These are phyloP conservation scores for Emydocephalus ijimae DNA, from an alignment of 2,113 vertebrate species.

Conservation along the genomic window DNA sequence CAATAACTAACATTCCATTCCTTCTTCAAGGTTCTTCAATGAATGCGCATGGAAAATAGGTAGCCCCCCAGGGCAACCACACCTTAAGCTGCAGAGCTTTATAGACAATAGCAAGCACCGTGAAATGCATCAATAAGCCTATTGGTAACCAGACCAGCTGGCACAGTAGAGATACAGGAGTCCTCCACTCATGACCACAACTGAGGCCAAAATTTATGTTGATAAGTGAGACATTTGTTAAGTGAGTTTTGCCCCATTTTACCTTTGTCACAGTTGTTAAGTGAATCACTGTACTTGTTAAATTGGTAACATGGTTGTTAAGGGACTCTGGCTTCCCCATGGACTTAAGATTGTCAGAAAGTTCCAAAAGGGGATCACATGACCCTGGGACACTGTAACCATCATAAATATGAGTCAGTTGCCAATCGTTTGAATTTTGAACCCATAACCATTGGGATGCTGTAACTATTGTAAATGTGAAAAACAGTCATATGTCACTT, in stretches of 20 bases:
- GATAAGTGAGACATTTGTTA: background rate
- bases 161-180: background rate
- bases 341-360: background rate
- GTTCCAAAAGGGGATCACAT: background rate
- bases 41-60: background rate
- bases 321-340: background rate
- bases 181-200: background rate
- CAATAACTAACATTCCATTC: background rate
- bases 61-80: background rate
- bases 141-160: background rate
- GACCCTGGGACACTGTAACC: background rate
- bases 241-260: background rate
- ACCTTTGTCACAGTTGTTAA: background rate
- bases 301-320: background rate
- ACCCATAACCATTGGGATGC: background rate
- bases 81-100: background rate
- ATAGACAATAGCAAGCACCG: background rate
- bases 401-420: background rate
- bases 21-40: background rate
- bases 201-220: background rate
- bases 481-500: background rate
- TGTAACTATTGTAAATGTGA: background rate
- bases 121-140: background rate
- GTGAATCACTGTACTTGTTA: background rate
- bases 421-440: background rate